These are phyloP conservation scores for Drosophila pseudotakahashii DNA, from an alignment of 2,888 invertebrate species.

Conservation along the genomic window DNA sequence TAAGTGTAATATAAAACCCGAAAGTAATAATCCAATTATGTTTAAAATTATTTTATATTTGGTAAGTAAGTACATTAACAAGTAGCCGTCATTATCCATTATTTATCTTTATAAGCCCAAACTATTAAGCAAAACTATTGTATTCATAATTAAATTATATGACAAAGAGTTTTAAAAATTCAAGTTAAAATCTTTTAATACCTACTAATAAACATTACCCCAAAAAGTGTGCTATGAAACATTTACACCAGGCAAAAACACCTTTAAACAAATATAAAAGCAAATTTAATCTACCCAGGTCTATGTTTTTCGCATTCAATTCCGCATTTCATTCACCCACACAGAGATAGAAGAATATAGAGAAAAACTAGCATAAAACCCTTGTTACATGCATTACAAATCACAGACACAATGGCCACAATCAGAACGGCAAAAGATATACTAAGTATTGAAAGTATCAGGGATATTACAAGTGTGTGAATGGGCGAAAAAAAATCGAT, in stretches of 20 bases:
- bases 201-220: background rate
- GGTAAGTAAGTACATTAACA: no score
- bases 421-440: slow-evolving; percentile 12
- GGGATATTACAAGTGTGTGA: slow-evolving; percentile 13
- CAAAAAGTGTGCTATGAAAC: slow-evolving; percentile 10
- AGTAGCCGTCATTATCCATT: no score
- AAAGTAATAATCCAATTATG: no score
- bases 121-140: background rate
- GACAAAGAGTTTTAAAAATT: background rate
- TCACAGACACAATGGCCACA: slow-evolving; percentile 27
- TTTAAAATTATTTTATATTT: no score
- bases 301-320: slow-evolving; percentile 1
- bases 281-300: background rate
- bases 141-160: background rate
- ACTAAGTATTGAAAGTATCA: slow-evolving; percentile 28
- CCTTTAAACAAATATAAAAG: background rate
- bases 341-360: background rate
- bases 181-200: background rate
- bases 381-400: slow-evolving; percentile 25
- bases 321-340: slow-evolving; percentile 5
- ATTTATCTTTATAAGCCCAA: background rate
- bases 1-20: no score
- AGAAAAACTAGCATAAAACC: slow-evolving; percentile 8
- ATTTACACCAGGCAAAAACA: background rate
- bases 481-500: slow-evolving; percentile 61